Percentiles rank a stretch among this genome's conserved stretches.
Evolutionary conservation across 2,113 vertebrate species (phyloP).

Genomic region (western clawed frog (Xenopus tropicalis)): UCB_Xtro_10.0 CM004443.2:194481501-194482000

Average conservation of each 20-base stretch:
- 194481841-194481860: too few species aligned
- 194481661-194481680: background rate
- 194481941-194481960: background rate
- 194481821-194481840: background rate
- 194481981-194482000: too few species aligned
- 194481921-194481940: background rate
- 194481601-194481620: background rate
- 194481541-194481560: too few species aligned
- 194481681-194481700: conserved; percentile 14
- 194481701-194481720: conserved; percentile 21
- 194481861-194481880: background rate
- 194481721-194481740: conserved; percentile 14
- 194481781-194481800: conserved; percentile 1
- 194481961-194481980: too few species aligned
- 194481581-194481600: too few species aligned
- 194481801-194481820: conserved; percentile 7
- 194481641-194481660: background rate
- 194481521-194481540: too few species aligned
- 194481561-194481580: too few species aligned
- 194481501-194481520: too few species aligned
- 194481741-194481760: conserved; percentile 1
- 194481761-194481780: conserved; percentile 3
- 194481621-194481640: background rate
- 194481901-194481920: too few species aligned
- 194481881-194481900: conserved; percentile 1